phyloP scores from a whole-genome alignment of 2,888 invertebrate genomes.

The Campoletis raptor region DNA sequence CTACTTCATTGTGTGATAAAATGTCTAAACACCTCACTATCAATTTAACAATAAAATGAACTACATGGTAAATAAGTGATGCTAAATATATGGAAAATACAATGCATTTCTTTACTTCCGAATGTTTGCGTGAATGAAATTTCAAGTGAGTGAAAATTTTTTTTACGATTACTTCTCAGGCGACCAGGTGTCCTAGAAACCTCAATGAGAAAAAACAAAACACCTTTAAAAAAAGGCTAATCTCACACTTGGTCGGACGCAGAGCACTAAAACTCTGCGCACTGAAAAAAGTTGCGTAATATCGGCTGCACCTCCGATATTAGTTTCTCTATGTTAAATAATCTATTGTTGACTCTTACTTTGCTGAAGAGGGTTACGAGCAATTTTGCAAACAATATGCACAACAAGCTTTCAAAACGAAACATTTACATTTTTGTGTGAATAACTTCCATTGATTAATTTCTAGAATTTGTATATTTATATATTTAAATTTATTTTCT shows the following conservation, averaged over 20 bases:
- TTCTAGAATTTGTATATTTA: no score
- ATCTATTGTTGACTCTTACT: neutral
- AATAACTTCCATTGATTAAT: no score
- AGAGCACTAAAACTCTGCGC: neutral
- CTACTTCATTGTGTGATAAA: neutral
- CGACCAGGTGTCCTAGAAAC: neutral
- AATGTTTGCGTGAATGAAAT: conserved; percentile 6
- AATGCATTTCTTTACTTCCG: neutral
- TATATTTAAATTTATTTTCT: no score
- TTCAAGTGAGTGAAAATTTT: neutral
- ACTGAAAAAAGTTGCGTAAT: conserved; percentile 44
- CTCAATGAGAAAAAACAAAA: conserved; percentile 3
- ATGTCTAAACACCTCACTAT: neutral
- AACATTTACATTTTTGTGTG: neutral
- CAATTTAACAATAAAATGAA: neutral
- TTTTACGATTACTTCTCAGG: neutral
- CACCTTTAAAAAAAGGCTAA: neutral
- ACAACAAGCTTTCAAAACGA: conserved; percentile 4
- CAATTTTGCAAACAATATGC: conserved; percentile 33
- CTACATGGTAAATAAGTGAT: neutral
- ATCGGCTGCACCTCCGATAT: conserved; percentile 43
- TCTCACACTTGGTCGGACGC: neutral
- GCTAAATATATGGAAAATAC: neutral
- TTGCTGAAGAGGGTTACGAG: conserved; percentile 21
- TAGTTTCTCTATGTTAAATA: conserved; percentile 46